Conservation (phyloP, 2,888 invertebrate species). For the Hirtodrosophila alboralis region DNA sequence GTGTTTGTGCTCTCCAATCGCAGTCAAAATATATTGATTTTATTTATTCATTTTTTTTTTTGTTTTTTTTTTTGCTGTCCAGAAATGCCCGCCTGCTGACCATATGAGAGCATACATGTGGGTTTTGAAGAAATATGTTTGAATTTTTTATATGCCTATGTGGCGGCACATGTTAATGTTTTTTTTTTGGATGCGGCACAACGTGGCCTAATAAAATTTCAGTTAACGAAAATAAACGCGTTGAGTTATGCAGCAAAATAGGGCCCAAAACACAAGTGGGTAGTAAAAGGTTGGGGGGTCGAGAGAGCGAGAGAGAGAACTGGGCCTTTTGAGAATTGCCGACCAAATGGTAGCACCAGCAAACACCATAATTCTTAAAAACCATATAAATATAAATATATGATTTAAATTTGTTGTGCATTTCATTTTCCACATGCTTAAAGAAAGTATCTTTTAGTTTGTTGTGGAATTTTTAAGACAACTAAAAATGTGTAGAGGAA, state of each 20-base stretch:
- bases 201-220: constrained; percentile 71
- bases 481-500: too few relatives aligned
- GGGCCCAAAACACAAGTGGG: not conserved
- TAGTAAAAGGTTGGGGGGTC: too few relatives aligned
- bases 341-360: constrained; percentile 9
- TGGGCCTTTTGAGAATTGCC: constrained; percentile 20
- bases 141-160: constrained; percentile 43
- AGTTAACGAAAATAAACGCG: constrained; percentile 66
- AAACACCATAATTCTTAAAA: constrained; percentile 14
- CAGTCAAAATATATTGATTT: constrained; percentile 65
- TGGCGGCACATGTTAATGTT: constrained; percentile 58
- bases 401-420: constrained; percentile 22
- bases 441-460: too few relatives aligned
- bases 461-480: too few relatives aligned
- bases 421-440: constrained; percentile 10
- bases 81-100: too few relatives aligned
- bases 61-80: constrained; percentile 3
- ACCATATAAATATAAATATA: constrained; percentile 48
- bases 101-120: too few relatives aligned
- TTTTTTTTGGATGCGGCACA: constrained; percentile 41
- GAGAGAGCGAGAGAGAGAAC: too few relatives aligned
- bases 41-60: too few relatives aligned
- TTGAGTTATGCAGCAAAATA: constrained; percentile 37
- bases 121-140: constrained; percentile 47
- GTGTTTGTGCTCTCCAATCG: constrained; percentile 4